phyloP scores from a whole-genome alignment of 2,888 invertebrate species.

The Lepas anatifera region DNA sequence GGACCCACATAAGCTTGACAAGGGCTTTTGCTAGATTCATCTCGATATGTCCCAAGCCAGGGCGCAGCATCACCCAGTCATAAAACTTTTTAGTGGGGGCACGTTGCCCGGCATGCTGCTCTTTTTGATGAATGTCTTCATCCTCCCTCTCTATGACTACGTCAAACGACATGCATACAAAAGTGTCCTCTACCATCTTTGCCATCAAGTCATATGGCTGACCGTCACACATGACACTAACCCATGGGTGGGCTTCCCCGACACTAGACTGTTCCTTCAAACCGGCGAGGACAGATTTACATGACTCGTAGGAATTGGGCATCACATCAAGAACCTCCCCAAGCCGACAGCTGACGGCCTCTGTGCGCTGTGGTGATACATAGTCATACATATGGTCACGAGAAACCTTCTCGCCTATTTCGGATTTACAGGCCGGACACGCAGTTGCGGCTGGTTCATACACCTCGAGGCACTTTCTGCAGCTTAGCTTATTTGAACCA shows the following conservation, averaged over 20 bases:
- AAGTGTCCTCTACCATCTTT: neutral
- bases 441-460: neutral
- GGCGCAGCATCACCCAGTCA: neutral
- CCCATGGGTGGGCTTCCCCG: neutral
- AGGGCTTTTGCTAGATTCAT: neutral
- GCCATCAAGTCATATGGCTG: neutral
- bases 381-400: neutral
- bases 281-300: neutral
- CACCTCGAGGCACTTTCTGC: neutral
- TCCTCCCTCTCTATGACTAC: neutral
- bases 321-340: neutral
- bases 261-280: neutral
- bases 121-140: neutral
- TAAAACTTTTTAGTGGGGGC: neutral
- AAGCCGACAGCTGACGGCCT: neutral
- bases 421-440: neutral
- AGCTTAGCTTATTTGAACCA: neutral
- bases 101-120: neutral
- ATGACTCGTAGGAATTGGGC: neutral
- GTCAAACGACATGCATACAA: neutral
- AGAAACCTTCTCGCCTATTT: neutral
- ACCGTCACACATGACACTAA: neutral
- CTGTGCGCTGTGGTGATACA: neutral
- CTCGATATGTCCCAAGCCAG: neutral
- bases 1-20: neutral